phyloP scores from a whole-genome alignment of 2,888 invertebrate species.

The Synanthedon formicaeformis region DNA sequence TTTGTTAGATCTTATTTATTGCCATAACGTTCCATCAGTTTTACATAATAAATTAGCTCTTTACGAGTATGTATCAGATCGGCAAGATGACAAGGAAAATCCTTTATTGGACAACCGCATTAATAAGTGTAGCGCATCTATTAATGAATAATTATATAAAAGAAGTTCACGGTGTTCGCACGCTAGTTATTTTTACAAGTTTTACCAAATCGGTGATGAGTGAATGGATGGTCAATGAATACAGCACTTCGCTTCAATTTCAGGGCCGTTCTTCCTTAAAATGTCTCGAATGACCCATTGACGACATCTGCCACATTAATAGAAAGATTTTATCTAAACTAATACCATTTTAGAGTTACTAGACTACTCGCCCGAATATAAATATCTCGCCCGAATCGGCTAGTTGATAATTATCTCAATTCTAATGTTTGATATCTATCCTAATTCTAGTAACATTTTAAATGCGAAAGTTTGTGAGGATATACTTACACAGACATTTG shows the following conservation, averaged over 20 bases:
- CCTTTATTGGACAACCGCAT: neutral
- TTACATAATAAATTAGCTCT: too few relatives aligned
- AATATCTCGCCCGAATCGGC: too few relatives aligned
- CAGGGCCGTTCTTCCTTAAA: neutral
- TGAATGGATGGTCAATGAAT: neutral
- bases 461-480: too few relatives aligned
- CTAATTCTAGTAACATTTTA: too few relatives aligned
- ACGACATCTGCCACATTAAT: neutral
- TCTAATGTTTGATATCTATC: too few relatives aligned
- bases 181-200: neutral
- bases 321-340: too few relatives aligned
- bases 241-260: neutral
- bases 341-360: too few relatives aligned
- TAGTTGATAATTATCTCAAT: too few relatives aligned
- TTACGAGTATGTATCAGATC: neutral
- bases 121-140: neutral
- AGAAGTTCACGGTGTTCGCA: neutral
- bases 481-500: too few relatives aligned
- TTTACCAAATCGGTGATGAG: neutral
- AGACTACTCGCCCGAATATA: too few relatives aligned
- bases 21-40: too few relatives aligned
- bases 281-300: neutral
- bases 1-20: too few relatives aligned
- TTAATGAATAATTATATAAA: neutral
- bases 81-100: neutral